Percentiles rank a stretch among this genome's conserved stretches.
These are phyloP conservation scores for Octonoba sinensis DNA, from an alignment of 2,888 invertebrate genomes.

Conservation along the genomic window DNA sequence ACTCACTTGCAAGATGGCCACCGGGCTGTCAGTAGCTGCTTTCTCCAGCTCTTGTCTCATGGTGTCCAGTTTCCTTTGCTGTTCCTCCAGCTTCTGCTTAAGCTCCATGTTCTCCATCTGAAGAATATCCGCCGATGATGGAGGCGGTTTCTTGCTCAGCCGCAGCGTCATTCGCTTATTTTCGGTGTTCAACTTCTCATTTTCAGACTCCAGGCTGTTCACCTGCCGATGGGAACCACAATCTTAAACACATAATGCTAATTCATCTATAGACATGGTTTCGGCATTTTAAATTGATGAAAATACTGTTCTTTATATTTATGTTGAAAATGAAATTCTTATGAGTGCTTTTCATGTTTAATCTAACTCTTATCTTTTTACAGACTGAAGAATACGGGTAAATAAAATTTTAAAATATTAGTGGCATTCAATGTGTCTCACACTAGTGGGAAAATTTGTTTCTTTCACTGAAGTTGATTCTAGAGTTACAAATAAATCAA, in stretches of 20 bases:
- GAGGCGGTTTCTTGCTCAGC: constrained; percentile 68
- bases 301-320: too few relatives aligned
- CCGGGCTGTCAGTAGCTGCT: constrained; percentile 22
- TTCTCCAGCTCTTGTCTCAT: constrained; percentile 57
- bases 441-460: too few relatives aligned
- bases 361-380: too few relatives aligned
- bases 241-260: background rate
- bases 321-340: too few relatives aligned
- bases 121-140: constrained; percentile 66
- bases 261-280: background rate
- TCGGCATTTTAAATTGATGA: too few relatives aligned
- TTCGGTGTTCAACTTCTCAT: constrained; percentile 81
- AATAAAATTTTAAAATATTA: too few relatives aligned
- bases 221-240: constrained; percentile 48
- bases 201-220: constrained; percentile 78
- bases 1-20: constrained; percentile 49
- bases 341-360: too few relatives aligned
- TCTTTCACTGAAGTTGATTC: too few relatives aligned
- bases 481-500: too few relatives aligned
- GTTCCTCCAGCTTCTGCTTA: constrained; percentile 76
- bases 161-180: constrained; percentile 79
- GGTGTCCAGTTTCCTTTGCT: constrained; percentile 75
- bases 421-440: too few relatives aligned
- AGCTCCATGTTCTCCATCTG: constrained; percentile 73
- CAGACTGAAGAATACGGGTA: too few relatives aligned